Evolutionary conservation across 2,113 vertebrate genomes (phyloP).

Genomic region (Crotophaga sulcirostris): DNA sequence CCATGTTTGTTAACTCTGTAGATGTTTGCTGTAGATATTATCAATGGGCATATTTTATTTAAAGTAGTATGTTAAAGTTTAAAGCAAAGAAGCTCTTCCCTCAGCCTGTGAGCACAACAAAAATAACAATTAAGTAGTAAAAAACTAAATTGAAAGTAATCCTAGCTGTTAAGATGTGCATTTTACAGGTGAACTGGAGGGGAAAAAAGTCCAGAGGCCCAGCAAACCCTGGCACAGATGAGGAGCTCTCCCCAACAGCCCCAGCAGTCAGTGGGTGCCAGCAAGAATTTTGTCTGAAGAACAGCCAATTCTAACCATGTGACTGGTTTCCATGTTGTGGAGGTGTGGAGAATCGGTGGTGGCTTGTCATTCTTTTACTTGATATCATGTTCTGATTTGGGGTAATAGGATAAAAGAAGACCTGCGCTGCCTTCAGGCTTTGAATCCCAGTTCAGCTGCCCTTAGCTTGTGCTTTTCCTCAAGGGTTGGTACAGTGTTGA

Average conservation of each 20-base stretch:
- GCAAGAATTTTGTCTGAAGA: background rate
- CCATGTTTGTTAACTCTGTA: background rate
- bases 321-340: background rate
- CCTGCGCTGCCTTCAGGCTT: background rate
- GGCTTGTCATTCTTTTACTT: background rate
- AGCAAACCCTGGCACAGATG: rapidly evolving
- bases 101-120: background rate
- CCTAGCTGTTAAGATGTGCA: background rate
- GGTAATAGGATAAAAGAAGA: background rate
- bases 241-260: background rate
- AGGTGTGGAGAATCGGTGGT: background rate
- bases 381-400: background rate
- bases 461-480: background rate
- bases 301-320: background rate
- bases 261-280: background rate
- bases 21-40: conserved; percentile 15
- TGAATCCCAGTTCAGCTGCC: background rate
- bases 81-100: background rate
- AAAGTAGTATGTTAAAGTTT: background rate
- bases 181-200: background rate
- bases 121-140: background rate
- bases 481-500: background rate
- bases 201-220: rapidly evolving
- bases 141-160: background rate
- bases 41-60: background rate